Base-by-base conservation (phyloP, 2,888 invertebrate genomes). In the Tinea pellionella region DNA sequence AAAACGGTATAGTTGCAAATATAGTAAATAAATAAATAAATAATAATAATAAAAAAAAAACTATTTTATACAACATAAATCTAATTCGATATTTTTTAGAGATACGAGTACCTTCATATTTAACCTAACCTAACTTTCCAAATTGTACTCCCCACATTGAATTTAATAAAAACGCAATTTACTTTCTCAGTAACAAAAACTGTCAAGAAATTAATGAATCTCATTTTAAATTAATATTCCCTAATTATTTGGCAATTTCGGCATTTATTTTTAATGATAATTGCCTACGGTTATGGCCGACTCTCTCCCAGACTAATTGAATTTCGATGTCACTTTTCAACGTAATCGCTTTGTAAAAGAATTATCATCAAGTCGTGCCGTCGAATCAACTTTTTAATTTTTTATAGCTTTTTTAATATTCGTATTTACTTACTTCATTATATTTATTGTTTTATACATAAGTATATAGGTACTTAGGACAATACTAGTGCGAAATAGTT, bases 281-380 rank as follows among this genome's bases (percentile, higher is more conserved):
- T 16, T 19, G 13, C 57, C 57, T 15, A 9, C 32, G 57, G 57
- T 32, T 57, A 30, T 57, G 11, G 53, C 24, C 24, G 53, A 24
- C 19, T 53, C 57, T 30, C 32, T 30, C 29, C 32, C 19, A n/a
- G 47, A 55, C 62, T 66, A 66, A 66, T 66, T 63, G 64, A 64
- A 64, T 66, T 64, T 63, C 62, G 61, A 59, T 65, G 66, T 65
- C 65, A 62, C 58, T 57, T 57, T 19, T 12, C 55, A 29, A 29
- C 29, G 55, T 55, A 55, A 55, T 55, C 55, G 13, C 29, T 24
- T 55, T 55, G 47, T 29, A 11, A 55, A 55, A 55, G 29, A 19
- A 55, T 55, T 24, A 55, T 47, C 16, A 47, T 15, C n/a, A 47
- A 47, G 47, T 47, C 7, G n/a, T 18, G 12, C 1, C 15, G 47